These are phyloP conservation scores for Peucedramus taeniatus DNA, from an alignment of 2,113 vertebrate species.

Conservation along the genomic window DNA sequence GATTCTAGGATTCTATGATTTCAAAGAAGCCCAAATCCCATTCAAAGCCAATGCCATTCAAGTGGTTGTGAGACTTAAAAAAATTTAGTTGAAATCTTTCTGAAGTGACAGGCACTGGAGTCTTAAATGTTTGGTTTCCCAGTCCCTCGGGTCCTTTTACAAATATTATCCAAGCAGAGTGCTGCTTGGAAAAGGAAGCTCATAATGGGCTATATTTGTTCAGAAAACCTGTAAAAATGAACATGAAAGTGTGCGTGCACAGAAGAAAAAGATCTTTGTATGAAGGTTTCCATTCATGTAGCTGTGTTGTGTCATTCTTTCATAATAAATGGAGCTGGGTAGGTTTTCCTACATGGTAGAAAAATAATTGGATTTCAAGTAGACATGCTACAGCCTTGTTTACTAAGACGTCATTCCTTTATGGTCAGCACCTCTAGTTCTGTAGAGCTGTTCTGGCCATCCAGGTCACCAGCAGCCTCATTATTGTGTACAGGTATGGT, in stretches of 20 bases:
- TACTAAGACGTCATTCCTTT: neutral
- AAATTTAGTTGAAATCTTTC: neutral
- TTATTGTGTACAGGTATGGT: constrained; percentile 23
- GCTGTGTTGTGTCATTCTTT: neutral
- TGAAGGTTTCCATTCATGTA: neutral
- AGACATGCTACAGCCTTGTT: neutral
- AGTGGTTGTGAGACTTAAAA: neutral
- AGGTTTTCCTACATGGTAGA: neutral
- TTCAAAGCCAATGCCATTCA: neutral
- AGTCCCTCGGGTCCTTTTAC: neutral
- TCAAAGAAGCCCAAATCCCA: neutral
- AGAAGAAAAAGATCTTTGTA: neutral
- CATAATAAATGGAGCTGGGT: neutral
- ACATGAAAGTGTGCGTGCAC: neutral
- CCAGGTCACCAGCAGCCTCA: constrained; percentile 2
- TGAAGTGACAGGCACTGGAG: neutral
- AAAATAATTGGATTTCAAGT: constrained; percentile 13
- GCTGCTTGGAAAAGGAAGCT: neutral
- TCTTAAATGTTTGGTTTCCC: neutral
- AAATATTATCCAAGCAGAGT: neutral
- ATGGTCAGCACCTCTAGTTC: neutral
- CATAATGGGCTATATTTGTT: neutral
- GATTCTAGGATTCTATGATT: neutral
- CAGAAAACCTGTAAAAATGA: neutral
- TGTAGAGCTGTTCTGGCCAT: neutral